phyloP scores from a whole-genome alignment of 2,113 vertebrate genomes.

The Corapipo altera region DNA sequence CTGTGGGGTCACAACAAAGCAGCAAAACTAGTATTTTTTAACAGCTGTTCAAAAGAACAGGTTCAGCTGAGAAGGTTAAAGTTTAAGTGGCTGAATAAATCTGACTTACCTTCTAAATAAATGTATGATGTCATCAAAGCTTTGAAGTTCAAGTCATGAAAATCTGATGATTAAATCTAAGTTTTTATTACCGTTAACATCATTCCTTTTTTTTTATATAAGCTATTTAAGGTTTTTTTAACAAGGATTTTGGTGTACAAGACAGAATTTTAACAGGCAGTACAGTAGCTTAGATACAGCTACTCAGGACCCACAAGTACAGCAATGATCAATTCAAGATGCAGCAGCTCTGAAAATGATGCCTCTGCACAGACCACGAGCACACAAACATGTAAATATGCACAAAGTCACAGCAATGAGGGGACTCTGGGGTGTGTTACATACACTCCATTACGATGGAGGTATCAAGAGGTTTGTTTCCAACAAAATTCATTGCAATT shows the following conservation, averaged over 20 bases:
- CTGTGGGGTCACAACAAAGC: background rate
- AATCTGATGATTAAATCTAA: slow-evolving; percentile 9
- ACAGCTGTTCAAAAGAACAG: background rate
- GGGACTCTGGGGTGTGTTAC: background rate
- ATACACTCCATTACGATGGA: background rate
- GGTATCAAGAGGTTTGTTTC: background rate
- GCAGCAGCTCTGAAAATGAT: background rate
- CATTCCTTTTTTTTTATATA: background rate
- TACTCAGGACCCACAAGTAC: background rate
- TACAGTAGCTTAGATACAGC: background rate
- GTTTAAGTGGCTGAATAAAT: slow-evolving; percentile 6
- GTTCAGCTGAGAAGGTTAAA: background rate
- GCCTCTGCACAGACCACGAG: background rate
- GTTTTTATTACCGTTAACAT: background rate
- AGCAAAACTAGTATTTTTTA: background rate
- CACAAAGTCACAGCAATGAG: background rate
- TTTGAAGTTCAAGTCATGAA: background rate
- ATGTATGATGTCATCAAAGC: slow-evolving; percentile 3
- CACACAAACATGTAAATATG: background rate
- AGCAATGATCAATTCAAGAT: background rate
- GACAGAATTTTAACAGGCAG: background rate
- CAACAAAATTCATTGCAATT: slow-evolving; percentile 18
- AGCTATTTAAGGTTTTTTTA: background rate
- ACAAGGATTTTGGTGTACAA: background rate
- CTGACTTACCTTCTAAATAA: slow-evolving; percentile 39